phyloP scores from a whole-genome alignment of 64 coral and sea anemone species.

The Montipora efflorescens region DNA sequence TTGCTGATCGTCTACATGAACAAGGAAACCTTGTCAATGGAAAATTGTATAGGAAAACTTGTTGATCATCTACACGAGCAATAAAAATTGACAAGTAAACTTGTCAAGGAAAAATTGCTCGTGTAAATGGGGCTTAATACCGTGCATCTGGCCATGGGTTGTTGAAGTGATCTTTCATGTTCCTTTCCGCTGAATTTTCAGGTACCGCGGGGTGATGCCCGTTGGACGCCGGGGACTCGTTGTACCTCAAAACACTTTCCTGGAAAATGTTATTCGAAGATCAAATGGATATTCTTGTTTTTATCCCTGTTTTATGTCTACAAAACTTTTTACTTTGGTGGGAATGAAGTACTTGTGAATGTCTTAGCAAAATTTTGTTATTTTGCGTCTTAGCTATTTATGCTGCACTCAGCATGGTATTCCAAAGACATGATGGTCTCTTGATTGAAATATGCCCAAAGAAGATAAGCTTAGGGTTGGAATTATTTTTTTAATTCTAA shows the following conservation, averaged over 20 bases:
- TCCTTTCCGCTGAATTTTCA: conserved; percentile 18
- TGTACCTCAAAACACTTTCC: conserved; percentile 95
- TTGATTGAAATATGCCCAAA: background rate
- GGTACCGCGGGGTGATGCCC: conserved; percentile 57
- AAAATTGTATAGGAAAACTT: no score
- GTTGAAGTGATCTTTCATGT: background rate
- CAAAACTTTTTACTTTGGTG: background rate
- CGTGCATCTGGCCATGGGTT: background rate
- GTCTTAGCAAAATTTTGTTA: background rate
- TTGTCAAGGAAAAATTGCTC: no score
- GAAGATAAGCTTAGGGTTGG: background rate
- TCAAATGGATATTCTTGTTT: conserved; percentile 72
- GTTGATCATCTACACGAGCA: no score
- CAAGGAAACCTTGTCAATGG: no score
- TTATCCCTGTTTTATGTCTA: no score
- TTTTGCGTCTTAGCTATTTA: background rate
- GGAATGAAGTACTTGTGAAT: background rate
- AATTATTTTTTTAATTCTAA: background rate
- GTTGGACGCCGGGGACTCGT: conserved; percentile 93
- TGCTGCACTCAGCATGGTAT: background rate
- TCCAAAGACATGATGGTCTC: background rate
- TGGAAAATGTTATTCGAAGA: conserved; percentile 93
- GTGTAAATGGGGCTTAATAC: background rate
- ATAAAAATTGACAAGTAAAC: no score
- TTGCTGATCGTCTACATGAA: no score